Conservation (phyloP, 2,113 vertebrate species). For the Gnathonemus echidnorhynchus region DNA sequence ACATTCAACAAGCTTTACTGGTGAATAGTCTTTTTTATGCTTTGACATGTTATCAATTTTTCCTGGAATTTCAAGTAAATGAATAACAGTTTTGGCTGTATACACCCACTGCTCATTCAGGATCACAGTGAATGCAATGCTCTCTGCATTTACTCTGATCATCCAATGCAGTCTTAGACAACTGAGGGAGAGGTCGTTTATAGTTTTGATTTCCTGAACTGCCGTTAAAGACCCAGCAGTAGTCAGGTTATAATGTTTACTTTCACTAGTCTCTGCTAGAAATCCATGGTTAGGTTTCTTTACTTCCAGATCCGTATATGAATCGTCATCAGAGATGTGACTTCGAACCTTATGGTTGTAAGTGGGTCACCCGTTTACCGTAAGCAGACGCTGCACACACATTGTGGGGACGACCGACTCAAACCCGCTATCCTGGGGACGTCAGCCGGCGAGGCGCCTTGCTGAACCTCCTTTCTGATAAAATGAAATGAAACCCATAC, state of each 20-base stretch:
- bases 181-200: background rate
- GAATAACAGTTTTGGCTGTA: background rate
- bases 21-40: background rate
- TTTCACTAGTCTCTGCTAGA: background rate
- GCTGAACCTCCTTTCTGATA: background rate
- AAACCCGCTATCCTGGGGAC: background rate
- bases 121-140: background rate
- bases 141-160: background rate
- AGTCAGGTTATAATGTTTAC: background rate
- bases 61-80: background rate
- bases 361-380: background rate
- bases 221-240: background rate
- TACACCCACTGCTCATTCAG: background rate
- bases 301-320: background rate
- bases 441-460: background rate
- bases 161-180: background rate
- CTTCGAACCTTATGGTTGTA: background rate
- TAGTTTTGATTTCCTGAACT: background rate
- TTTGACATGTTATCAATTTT: background rate
- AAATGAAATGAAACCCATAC: background rate
- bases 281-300: background rate
- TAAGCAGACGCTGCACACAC: background rate
- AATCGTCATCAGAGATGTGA: background rate
- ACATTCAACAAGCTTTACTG: background rate
- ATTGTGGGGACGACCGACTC: background rate